A percentile compares a stretch with the other conserved stretches of the same genome.
These are phyloP conservation scores for Agriopis marginaria DNA, from an alignment of 2,888 invertebrate species.

Conservation along the genomic window DNA sequence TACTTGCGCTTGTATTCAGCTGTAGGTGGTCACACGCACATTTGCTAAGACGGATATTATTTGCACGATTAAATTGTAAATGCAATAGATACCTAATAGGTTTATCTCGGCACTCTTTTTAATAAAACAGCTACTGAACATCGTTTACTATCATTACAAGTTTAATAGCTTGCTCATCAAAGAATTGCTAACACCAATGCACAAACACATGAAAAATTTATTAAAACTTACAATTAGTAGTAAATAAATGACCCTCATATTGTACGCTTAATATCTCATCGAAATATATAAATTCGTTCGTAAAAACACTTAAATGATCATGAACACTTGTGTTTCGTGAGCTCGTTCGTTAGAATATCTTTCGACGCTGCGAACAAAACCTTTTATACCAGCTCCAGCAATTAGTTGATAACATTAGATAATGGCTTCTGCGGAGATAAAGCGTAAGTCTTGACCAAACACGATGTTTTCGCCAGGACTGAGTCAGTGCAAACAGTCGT, in stretches of 20 bases:
- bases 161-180: neutral
- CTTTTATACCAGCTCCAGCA: slow-evolving; percentile 76
- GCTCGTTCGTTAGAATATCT: slow-evolving; percentile 82
- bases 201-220: slow-evolving; percentile 3
- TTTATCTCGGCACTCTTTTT: too few relatives aligned
- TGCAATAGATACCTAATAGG: too few relatives aligned
- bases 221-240: slow-evolving; percentile 74
- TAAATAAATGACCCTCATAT: slow-evolving; percentile 75
- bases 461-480: slow-evolving; percentile 79
- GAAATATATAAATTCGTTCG: slow-evolving; percentile 76
- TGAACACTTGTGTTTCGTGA: slow-evolving; percentile 70
- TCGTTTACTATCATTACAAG: too few relatives aligned
- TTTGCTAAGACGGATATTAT: too few relatives aligned
- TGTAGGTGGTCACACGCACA: too few relatives aligned
- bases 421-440: slow-evolving; percentile 76
- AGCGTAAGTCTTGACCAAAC: slow-evolving; percentile 72
- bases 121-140: too few relatives aligned
- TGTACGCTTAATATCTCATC: slow-evolving; percentile 58
- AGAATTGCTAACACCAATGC: slow-evolving; percentile 1
- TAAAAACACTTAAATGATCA: slow-evolving; percentile 60
- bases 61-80: too few relatives aligned
- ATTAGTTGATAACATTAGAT: slow-evolving; percentile 83
- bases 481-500: slow-evolving; percentile 73
- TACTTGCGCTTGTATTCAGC: too few relatives aligned
- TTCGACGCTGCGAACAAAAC: slow-evolving; percentile 59